These are phyloP conservation scores for Drosophila ohnishii DNA, from an alignment of 1,140 invertebrate genomes.

Conservation along the genomic window DNA sequence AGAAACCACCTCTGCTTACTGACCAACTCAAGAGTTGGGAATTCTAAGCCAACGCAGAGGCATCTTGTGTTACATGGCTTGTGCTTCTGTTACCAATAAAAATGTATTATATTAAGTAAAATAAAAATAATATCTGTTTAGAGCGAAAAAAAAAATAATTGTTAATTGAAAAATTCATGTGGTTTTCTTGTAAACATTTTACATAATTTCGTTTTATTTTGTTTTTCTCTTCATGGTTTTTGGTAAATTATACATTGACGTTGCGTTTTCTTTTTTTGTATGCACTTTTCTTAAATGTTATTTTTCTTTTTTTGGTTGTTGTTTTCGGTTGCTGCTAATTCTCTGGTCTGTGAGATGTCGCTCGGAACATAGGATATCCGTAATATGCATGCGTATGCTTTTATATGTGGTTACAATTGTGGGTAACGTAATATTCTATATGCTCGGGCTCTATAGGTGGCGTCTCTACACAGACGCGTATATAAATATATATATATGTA, in stretches of 20 bases:
- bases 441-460: constrained; percentile 39
- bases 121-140: too few relatives aligned
- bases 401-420: constrained; percentile 47
- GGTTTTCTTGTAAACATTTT: constrained; percentile 63
- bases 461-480: constrained; percentile 42
- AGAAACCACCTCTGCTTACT: too few relatives aligned
- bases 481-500: constrained; percentile 44
- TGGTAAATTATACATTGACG: constrained; percentile 51
- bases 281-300: neutral
- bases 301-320: neutral
- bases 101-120: too few relatives aligned
- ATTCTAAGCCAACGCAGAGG: too few relatives aligned
- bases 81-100: too few relatives aligned
- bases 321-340: constrained; percentile 3
- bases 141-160: too few relatives aligned
- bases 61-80: too few relatives aligned
- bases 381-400: constrained; percentile 40
- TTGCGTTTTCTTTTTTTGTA: constrained; percentile 5
- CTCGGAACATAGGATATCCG: constrained; percentile 28
- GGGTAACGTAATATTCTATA: constrained; percentile 42
- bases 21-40: too few relatives aligned
- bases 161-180: neutral
- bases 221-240: constrained; percentile 20
- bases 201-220: constrained; percentile 70
- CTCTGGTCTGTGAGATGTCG: constrained; percentile 19